Evolutionary conservation across 2,888 invertebrate genomes (phyloP).

Genomic region (Volucella bombylans): DNA sequence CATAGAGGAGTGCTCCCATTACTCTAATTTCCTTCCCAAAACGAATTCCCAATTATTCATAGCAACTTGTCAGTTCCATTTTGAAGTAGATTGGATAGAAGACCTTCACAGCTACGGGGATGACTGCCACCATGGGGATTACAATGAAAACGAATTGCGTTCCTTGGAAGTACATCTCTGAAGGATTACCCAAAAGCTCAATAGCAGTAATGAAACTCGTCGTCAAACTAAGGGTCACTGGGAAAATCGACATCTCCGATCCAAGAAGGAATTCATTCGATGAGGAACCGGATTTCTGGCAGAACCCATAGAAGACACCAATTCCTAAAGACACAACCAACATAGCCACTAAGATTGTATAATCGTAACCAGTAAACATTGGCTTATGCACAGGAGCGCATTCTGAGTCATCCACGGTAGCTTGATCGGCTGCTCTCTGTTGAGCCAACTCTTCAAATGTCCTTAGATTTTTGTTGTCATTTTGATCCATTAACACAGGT

Average conservation of each 20-base stretch:
- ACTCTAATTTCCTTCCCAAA: too few species aligned
- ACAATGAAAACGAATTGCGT: slow-evolving; percentile 92
- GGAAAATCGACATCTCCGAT: slow-evolving; percentile 92
- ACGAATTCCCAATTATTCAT: slow-evolving; percentile 89
- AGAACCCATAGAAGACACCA: slow-evolving; percentile 91
- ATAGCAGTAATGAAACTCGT: slow-evolving; percentile 96
- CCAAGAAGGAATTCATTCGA: slow-evolving; percentile 92
- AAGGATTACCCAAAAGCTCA: slow-evolving; percentile 94
- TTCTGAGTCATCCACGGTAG: slow-evolving; percentile 75
- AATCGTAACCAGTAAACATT: slow-evolving; percentile 85
- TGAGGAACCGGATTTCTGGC: slow-evolving; percentile 88
- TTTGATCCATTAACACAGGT: too few species aligned
- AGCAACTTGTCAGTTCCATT: slow-evolving; percentile 91
- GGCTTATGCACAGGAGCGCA: slow-evolving; percentile 80
- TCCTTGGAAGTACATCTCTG: slow-evolving; percentile 94
- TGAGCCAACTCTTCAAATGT: neutral
- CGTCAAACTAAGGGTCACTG: slow-evolving; percentile 94
- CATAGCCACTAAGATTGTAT: slow-evolving; percentile 89
- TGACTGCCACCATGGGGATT: slow-evolving; percentile 89
- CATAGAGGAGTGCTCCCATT: slow-evolving; percentile 81
- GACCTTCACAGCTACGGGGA: slow-evolving; percentile 89
- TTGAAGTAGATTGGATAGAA: slow-evolving; percentile 94
- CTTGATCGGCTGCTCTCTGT: neutral
- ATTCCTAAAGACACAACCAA: slow-evolving; percentile 90
- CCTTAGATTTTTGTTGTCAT: slow-evolving; percentile 16